A percentile compares a stretch with the other conserved stretches of the same genome.
Conservation (phyloP, 1,140 invertebrate species). For the Ganaspis sp. region DNA sequence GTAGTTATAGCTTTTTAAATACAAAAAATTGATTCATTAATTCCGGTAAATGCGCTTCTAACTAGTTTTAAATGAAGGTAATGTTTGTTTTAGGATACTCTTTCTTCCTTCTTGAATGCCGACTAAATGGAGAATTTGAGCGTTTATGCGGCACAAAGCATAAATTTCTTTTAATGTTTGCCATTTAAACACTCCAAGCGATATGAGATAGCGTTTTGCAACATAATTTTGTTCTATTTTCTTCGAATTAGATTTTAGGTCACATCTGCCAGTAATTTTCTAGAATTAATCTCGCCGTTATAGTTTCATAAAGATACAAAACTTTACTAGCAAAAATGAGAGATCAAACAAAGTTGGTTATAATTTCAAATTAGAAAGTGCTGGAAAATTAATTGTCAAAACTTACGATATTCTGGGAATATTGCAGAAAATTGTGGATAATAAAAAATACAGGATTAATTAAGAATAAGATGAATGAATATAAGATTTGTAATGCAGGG, state of each 20-base stretch:
- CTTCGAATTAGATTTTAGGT: neutral
- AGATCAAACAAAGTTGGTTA: too few species aligned
- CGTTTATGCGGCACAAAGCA: neutral
- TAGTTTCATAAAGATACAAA: neutral
- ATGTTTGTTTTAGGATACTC: neutral
- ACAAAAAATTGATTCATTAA: neutral
- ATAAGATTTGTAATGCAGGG: too few species aligned
- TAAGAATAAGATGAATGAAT: too few species aligned
- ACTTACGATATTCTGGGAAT: too few species aligned
- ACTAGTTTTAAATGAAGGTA: slow-evolving; percentile 7
- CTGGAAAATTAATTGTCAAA: too few species aligned
- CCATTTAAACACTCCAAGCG: neutral
- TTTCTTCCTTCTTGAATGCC: neutral
- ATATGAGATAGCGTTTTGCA: neutral
- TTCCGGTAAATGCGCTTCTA: neutral
- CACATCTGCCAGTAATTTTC: neutral
- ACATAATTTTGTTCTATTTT: neutral
- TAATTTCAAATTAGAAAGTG: too few species aligned
- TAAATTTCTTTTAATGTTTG: neutral
- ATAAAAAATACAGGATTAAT: too few species aligned
- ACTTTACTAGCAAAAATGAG: neutral
- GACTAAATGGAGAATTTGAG: neutral
- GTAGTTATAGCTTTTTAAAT: neutral
- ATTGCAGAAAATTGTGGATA: too few species aligned
- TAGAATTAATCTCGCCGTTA: neutral